Evolutionary conservation across 23 tunicate species (phyloP).

Genomic region (Trididemnum clinides): DNA sequence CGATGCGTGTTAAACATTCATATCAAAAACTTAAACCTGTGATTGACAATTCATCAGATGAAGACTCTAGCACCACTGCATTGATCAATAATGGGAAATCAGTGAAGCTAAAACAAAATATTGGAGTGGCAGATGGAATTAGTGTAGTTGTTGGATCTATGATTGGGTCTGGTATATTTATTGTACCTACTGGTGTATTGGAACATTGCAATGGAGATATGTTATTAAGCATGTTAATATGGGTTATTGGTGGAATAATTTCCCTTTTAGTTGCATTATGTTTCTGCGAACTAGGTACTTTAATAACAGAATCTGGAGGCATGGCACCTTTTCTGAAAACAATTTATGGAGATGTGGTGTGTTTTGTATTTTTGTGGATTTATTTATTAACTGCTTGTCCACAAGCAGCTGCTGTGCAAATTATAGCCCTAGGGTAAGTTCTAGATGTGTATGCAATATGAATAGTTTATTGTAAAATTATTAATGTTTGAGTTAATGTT

Average conservation of each 20-base stretch:
- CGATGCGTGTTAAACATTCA: not conserved
- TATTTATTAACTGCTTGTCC: conserved; percentile 50
- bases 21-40: not conserved
- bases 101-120: conserved; percentile 41
- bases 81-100: not conserved
- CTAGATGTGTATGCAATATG: too few species aligned
- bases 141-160: conserved; percentile 83
- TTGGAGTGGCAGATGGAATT: conserved; percentile 67
- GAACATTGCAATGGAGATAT: conserved; percentile 81
- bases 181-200: conserved; percentile 85
- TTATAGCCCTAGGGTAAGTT: conserved; percentile 88
- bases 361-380: conserved; percentile 84
- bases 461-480: too few species aligned
- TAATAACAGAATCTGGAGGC: conserved; percentile 88
- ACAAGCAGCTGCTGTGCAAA: conserved; percentile 72
- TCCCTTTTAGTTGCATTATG: conserved; percentile 76
- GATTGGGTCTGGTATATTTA: conserved; percentile 94
- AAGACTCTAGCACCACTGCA: not conserved
- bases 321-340: conserved; percentile 62
- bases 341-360: conserved; percentile 63
- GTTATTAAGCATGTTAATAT: conserved; percentile 54
- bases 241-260: conserved; percentile 80
- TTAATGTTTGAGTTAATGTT: too few species aligned
- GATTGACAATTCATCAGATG: not conserved
- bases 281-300: conserved; percentile 73